Evolutionary conservation across 2,113 vertebrate species (phyloP), one percentile per base, ranked within the genome.

Genomic region (Phylloscopus trochilus): DNA sequence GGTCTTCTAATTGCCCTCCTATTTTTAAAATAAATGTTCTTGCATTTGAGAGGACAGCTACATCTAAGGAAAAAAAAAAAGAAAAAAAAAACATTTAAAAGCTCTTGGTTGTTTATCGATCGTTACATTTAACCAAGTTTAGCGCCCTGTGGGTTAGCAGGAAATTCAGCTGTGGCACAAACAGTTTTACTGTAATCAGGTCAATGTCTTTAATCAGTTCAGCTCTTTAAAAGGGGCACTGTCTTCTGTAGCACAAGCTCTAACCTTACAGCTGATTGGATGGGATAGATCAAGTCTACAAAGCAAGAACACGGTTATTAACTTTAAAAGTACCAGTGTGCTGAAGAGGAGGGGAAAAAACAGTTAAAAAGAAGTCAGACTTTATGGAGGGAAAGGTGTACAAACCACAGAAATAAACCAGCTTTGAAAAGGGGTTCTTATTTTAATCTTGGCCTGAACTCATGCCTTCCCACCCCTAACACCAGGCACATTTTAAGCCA

Each of bases 201-300:
- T 96, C 96, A 97, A 59, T 44, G 87, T 89, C 94, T 96, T 95
- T 92, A 95, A 97, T 95, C 93, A 96, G 94, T 93, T 93, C 92
- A 96, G 89, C 86, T 74, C 93, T 96, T 97, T 93, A 95, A 97
- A 95, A 96, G 79, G 83, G 77, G 60, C 80, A 92, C 97, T 94
- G 97, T 97, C 93, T 97, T 60, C 63, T 76, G 59, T 7, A 95
- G 96, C 84, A 46, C 88, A 94, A 93, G 89, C 92, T 91, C 94
- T 86, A 83, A 93, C 92, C 90, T 94, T 89, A 88, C 87, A 91
- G 64, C 94, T 96, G 94, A 94, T 75, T 96, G 89, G 93, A 97
- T 96, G 94, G 70, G 82, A 89, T 46, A 97, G 90, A 94, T 70
- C 72, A 88, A 96, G 78, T 39, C 87, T 86, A 85, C 86, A 96